These are phyloP conservation scores for Cetoscarus ocellatus DNA, from an alignment of 2,797 vertebrate genomes.

Conservation along the genomic window DNA sequence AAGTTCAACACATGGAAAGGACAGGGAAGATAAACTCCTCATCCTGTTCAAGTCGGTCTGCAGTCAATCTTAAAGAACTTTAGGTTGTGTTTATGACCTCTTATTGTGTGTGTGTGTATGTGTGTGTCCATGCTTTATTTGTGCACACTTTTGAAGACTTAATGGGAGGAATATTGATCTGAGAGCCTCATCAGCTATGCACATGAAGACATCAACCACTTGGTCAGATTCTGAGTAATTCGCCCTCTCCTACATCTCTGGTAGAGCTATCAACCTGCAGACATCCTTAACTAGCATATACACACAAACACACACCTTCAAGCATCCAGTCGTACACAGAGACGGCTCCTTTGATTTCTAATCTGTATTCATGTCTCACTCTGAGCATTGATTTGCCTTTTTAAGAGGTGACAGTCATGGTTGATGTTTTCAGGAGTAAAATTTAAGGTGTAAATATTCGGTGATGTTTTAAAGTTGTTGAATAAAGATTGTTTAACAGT, in stretches of 20 bases:
- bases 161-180: slow-evolving; percentile 76
- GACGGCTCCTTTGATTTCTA: slow-evolving; percentile 29
- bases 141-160: slow-evolving; percentile 60
- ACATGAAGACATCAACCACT: slow-evolving; percentile 69
- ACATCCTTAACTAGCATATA: slow-evolving; percentile 10
- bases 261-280: slow-evolving; percentile 67
- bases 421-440: slow-evolving; percentile 47
- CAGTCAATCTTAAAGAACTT: slow-evolving; percentile 67
- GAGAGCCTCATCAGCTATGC: slow-evolving; percentile 71
- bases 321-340: slow-evolving; percentile 23
- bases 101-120: slow-evolving; percentile 40
- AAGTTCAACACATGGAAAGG: slow-evolving; percentile 62
- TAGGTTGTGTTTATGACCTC: slow-evolving; percentile 72
- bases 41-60: slow-evolving; percentile 37
- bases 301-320: slow-evolving; percentile 11
- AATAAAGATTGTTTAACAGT: slow-evolving; percentile 17
- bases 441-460: slow-evolving; percentile 51
- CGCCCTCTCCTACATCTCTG: slow-evolving; percentile 66
- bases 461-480: neutral
- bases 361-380: slow-evolving; percentile 40
- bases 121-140: slow-evolving; percentile 5
- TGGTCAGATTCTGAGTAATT: slow-evolving; percentile 64
- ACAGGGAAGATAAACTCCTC: slow-evolving; percentile 70
- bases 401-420: slow-evolving; percentile 56
- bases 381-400: slow-evolving; percentile 45